These are phyloP conservation scores for Holacanthus passer DNA, from an alignment of 2,113 vertebrate species.

Conservation along the genomic window DNA sequence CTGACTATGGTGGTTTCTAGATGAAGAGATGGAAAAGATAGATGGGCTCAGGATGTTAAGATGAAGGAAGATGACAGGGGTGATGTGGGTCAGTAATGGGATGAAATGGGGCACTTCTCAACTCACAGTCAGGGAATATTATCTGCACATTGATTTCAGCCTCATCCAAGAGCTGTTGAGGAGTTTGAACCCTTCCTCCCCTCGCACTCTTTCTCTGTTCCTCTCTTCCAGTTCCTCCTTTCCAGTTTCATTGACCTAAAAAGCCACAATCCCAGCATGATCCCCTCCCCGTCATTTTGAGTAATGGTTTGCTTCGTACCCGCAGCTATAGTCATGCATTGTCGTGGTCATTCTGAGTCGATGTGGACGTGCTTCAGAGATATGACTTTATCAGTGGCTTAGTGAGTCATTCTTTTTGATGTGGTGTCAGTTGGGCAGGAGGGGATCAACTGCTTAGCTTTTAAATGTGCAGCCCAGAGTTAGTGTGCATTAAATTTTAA, in stretches of 20 bases:
- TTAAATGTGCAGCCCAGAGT: neutral
- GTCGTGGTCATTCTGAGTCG: conserved; percentile 36
- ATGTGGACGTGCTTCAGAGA: conserved; percentile 37
- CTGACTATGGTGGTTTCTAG: conserved; percentile 24
- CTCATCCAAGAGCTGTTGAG: conserved; percentile 26
- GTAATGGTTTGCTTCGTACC: conserved; percentile 39
- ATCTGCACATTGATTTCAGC: conserved; percentile 39
- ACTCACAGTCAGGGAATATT: conserved; percentile 36
- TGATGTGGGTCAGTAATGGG: conserved; percentile 66
- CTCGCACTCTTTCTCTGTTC: neutral
- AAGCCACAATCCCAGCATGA: conserved; percentile 54
- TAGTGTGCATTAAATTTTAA: neutral
- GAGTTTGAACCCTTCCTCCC: conserved; percentile 17
- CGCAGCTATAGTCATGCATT: conserved; percentile 41
- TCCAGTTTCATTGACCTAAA: conserved; percentile 61
- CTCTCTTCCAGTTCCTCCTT: conserved; percentile 18
- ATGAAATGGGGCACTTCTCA: conserved; percentile 32
- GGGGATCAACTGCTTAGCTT: neutral
- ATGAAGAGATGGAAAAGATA: conserved; percentile 42
- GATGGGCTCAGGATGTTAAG: conserved; percentile 50
- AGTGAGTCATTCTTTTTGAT: conserved; percentile 49
- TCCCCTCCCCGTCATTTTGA: conserved; percentile 21
- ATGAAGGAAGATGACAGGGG: conserved; percentile 39
- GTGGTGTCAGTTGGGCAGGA: conserved; percentile 25
- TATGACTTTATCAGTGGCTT: conserved; percentile 49